phyloP scores from a whole-genome alignment of 1,140 invertebrate genomes.

The Bombus sibiricus region DNA sequence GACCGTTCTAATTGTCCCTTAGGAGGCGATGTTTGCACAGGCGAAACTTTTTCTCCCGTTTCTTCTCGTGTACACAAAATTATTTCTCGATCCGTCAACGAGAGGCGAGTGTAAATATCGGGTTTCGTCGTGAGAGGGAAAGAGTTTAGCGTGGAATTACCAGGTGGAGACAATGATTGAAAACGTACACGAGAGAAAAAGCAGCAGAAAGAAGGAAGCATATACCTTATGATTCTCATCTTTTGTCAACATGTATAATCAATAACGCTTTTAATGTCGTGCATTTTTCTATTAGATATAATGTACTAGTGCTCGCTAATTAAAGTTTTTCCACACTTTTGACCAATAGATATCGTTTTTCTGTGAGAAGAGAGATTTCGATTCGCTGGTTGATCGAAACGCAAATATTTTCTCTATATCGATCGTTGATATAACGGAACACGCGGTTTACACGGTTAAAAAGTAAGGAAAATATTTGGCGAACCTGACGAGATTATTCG shows the following conservation, averaged over 20 bases:
- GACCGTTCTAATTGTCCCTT: conserved; percentile 63
- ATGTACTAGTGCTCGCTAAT: background rate
- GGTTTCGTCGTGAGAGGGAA: conserved; percentile 32
- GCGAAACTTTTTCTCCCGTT: conserved; percentile 53
- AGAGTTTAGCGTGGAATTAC: conserved; percentile 6
- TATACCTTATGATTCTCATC: background rate
- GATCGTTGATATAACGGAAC: background rate
- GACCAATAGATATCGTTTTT: background rate
- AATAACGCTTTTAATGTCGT: background rate
- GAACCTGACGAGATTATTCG: background rate
- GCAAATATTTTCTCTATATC: background rate
- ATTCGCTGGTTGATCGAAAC: background rate
- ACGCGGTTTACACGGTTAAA: background rate
- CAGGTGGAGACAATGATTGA: background rate
- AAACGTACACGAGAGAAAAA: background rate
- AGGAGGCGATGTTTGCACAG: conserved; percentile 45
- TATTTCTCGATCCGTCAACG: conserved; percentile 61
- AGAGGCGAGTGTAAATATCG: conserved; percentile 39
- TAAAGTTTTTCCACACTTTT: background rate
- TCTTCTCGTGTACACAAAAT: conserved; percentile 63
- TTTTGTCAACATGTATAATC: background rate
- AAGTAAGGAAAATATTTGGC: background rate
- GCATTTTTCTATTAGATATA: background rate
- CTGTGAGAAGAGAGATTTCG: background rate
- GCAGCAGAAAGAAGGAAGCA: background rate